Percentiles rank a stretch among this genome's conserved stretches.
These are phyloP conservation scores for Lates japonicus DNA, from an alignment of 2,797 vertebrate genomes.

Conservation along the genomic window DNA sequence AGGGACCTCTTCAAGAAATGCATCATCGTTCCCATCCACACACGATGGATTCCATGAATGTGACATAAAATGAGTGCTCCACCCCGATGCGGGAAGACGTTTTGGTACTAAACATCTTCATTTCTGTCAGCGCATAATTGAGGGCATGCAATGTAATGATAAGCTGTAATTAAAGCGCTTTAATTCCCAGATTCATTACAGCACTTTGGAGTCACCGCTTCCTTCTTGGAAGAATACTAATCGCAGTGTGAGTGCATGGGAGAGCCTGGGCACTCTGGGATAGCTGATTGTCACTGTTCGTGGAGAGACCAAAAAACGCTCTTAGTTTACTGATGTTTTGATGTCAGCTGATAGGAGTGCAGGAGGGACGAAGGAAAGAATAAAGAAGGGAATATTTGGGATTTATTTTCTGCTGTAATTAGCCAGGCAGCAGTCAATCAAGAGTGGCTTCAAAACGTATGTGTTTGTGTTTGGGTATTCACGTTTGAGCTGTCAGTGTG, in stretches of 20 bases:
- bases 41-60: conserved; percentile 19
- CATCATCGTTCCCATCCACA: conserved; percentile 34
- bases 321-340: neutral
- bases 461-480: conserved; percentile 33
- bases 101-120: conserved; percentile 72
- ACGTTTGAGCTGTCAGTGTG: conserved; percentile 29
- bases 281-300: conserved; percentile 25
- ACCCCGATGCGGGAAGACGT: conserved; percentile 26
- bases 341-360: conserved; percentile 19
- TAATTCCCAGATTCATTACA: conserved; percentile 79
- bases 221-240: conserved; percentile 62
- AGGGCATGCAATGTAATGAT: conserved; percentile 73
- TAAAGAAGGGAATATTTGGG: conserved; percentile 9
- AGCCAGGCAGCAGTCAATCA: conserved; percentile 39
- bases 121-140: conserved; percentile 78
- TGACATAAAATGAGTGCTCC: conserved; percentile 46
- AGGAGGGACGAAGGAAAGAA: conserved; percentile 7
- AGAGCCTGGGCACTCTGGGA: conserved; percentile 31
- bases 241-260: conserved; percentile 34
- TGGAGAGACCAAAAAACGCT: conserved; percentile 5
- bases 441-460: conserved; percentile 20
- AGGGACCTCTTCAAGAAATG: conserved; percentile 13
- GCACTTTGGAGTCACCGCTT: conserved; percentile 53
- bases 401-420: conserved; percentile 47
- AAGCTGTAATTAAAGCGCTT: conserved; percentile 83